Evolutionary conservation across 2,888 invertebrate genomes (phyloP).

Genomic region (Acrobasis consociella): DNA sequence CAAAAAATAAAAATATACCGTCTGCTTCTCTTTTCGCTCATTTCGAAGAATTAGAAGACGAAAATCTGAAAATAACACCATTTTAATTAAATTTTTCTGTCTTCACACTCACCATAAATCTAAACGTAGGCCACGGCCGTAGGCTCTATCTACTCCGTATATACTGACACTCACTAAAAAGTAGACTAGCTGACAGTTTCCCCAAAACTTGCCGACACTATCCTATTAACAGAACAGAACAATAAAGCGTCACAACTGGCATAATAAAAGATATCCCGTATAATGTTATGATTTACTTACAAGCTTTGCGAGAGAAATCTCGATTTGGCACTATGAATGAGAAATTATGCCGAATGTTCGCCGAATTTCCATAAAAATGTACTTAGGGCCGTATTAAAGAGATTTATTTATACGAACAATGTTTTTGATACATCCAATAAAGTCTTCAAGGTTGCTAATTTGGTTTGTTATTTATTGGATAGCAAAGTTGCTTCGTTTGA

Average conservation of each 20-base stretch:
- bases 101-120: too few relatives aligned
- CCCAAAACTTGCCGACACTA: background rate
- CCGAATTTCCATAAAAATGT: conserved; percentile 49
- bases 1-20: too few relatives aligned
- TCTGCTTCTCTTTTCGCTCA: too few relatives aligned
- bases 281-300: conserved; percentile 29
- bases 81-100: too few relatives aligned
- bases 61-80: too few relatives aligned
- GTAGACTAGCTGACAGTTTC: too few relatives aligned
- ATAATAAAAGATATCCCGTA: conserved; percentile 31
- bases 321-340: conserved; percentile 46
- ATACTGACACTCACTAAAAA: too few relatives aligned
- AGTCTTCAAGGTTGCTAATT: conserved; percentile 5
- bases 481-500: background rate
- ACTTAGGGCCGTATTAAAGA: conserved; percentile 41
- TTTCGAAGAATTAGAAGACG: too few relatives aligned
- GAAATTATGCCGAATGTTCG: conserved; percentile 41
- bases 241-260: conserved; percentile 16
- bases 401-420: conserved; percentile 35
- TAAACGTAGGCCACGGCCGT: too few relatives aligned
- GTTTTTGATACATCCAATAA: conserved; percentile 11
- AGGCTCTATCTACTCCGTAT: too few relatives aligned
- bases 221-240: conserved; percentile 11
- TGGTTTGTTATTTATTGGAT: background rate
- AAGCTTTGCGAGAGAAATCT: conserved; percentile 32